These are phyloP conservation scores for Metaphire vulgaris DNA, from an alignment of 1,140 invertebrate species.

Conservation along the genomic window DNA sequence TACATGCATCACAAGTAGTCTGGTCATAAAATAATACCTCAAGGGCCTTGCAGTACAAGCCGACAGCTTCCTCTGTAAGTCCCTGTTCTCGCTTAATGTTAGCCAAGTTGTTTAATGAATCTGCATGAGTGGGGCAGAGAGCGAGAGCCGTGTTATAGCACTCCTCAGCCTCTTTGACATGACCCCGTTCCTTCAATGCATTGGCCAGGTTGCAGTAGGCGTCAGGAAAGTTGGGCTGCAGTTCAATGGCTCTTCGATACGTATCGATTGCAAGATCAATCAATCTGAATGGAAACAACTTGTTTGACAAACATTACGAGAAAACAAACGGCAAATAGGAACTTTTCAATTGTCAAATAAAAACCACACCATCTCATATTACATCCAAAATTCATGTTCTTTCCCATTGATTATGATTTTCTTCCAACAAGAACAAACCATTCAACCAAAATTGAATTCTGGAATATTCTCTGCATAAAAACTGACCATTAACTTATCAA, in stretches of 20 bases:
- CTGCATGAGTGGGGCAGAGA: constrained; percentile 95
- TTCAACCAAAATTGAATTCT: too few species aligned
- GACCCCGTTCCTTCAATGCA: constrained; percentile 95
- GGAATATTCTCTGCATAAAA: too few species aligned
- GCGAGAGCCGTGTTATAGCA: constrained; percentile 95
- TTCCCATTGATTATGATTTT: too few species aligned
- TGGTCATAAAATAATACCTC: constrained; percentile 41
- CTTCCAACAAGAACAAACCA: too few species aligned
- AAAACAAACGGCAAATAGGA: too few species aligned
- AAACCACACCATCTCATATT: too few species aligned
- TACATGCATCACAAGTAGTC: too few species aligned
- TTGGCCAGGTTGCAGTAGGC: constrained; percentile 99
- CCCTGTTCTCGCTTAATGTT: constrained; percentile 74
- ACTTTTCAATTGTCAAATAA: too few species aligned
- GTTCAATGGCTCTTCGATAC: constrained; percentile 90
- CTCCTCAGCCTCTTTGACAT: constrained; percentile 90
- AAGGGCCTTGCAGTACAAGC: constrained; percentile 76
- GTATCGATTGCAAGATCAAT: constrained; percentile 99
- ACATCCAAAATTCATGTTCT: too few species aligned
- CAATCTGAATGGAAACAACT: too few species aligned
- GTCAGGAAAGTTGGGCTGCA: constrained; percentile 98
- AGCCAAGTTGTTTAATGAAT: constrained; percentile 96
- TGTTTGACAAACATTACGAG: too few species aligned
- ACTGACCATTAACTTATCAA: too few species aligned
- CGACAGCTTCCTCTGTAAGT: constrained; percentile 91